Evolutionary conservation across 2,113 vertebrate genomes (phyloP).

Genomic region (Irena cyanogastra): DNA sequence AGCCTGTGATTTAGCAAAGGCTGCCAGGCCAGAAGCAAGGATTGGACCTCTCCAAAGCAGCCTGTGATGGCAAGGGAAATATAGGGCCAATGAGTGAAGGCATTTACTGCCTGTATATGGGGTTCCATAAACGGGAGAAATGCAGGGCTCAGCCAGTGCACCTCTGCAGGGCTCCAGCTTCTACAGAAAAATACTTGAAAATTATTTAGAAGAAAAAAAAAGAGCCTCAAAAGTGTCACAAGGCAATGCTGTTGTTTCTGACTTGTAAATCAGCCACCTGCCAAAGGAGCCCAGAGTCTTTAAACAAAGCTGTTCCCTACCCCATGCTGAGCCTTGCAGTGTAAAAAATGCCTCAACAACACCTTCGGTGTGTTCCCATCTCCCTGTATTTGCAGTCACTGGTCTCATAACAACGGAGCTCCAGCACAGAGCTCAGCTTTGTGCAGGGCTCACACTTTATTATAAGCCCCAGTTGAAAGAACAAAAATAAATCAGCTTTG

Average conservation of each 20-base stretch:
- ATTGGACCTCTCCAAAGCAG: not conserved
- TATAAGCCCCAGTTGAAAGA: constrained; percentile 34
- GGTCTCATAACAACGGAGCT: not conserved
- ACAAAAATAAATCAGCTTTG: constrained; percentile 26
- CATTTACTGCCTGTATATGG: not conserved
- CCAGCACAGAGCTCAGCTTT: not conserved
- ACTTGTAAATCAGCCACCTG: not conserved
- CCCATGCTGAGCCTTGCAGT: not conserved
- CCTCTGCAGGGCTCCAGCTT: constrained; percentile 30
- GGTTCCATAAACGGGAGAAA: constrained; percentile 43
- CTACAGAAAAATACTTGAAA: constrained; percentile 11
- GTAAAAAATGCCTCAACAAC: not conserved
- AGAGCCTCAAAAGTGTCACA: not conserved
- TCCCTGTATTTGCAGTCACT: not conserved
- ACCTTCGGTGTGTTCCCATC: not conserved
- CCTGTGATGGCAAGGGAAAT: not conserved
- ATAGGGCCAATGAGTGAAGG: not conserved
- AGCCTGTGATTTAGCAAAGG: not conserved
- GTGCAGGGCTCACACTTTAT: constrained; percentile 15
- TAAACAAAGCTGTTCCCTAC: not conserved
- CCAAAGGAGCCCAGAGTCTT: not conserved
- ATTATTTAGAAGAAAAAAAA: not conserved
- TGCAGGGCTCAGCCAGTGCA: not conserved
- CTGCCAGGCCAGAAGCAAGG: constrained; percentile 25
- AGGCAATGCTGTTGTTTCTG: not conserved